A percentile compares a stretch with the other conserved stretches of the same genome.
These are phyloP conservation scores for Burhinus oedicnemus DNA, from an alignment of 2,113 vertebrate genomes.

Conservation along the genomic window DNA sequence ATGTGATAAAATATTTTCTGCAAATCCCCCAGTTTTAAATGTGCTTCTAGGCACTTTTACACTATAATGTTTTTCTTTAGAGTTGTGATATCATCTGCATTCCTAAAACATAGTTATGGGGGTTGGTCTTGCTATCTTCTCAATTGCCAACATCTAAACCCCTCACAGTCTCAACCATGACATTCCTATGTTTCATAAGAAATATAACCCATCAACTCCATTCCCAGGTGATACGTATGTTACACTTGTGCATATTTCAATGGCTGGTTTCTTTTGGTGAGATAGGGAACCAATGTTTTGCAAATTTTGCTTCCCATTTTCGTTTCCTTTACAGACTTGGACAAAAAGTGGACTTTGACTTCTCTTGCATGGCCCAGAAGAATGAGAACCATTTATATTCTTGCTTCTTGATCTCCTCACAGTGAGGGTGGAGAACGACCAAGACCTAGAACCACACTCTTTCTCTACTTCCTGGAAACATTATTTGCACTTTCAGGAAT, in stretches of 20 bases:
- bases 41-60: not conserved
- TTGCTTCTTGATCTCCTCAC: not conserved
- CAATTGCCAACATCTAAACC: not conserved
- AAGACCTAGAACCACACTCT: not conserved
- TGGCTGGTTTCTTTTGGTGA: not conserved
- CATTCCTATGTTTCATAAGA: not conserved
- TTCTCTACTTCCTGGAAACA: not conserved
- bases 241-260: not conserved
- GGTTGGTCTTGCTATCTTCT: not conserved
- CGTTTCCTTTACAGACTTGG: not conserved
- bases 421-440: not conserved
- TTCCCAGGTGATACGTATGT: not conserved
- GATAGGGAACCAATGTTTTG: not conserved
- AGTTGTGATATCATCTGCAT: not conserved
- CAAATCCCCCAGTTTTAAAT: not conserved
- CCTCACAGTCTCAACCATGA: not conserved
- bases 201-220: not conserved
- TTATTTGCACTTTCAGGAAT: not conserved
- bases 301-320: not conserved
- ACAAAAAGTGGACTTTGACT: not conserved
- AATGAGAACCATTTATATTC: not conserved
- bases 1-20: not conserved
- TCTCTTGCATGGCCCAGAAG: not conserved
- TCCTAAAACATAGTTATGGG: not conserved
- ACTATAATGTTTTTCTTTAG: not conserved